phyloP scores from a whole-genome alignment of 2,888 invertebrate genomes.

The Bursaphelenchus okinawaensis region DNA sequence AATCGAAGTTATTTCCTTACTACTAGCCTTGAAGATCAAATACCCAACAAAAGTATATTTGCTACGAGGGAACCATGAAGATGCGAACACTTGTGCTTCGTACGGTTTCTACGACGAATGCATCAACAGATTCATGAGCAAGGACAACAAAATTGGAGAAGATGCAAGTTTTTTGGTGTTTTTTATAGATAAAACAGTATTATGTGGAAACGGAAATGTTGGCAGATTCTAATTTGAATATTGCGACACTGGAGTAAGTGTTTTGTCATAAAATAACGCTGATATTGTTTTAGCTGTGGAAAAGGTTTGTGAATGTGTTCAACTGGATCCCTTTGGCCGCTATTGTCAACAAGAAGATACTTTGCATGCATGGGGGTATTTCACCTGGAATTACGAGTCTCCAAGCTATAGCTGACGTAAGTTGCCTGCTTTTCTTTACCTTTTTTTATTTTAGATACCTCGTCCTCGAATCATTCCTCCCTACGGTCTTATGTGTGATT shows the following conservation, averaged over 20 bases:
- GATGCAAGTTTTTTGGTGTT: conserved; percentile 11
- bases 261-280: not conserved
- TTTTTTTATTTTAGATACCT: conserved; percentile 22
- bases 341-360: conserved; percentile 27
- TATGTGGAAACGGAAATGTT: not conserved
- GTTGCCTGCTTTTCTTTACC: not conserved
- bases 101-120: conserved; percentile 53
- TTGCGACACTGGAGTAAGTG: not conserved
- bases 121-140: conserved; percentile 10
- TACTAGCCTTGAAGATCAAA: conserved; percentile 31
- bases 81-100: conserved; percentile 42
- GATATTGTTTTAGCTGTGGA: conserved; percentile 32
- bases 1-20: conserved; percentile 23
- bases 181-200: not conserved
- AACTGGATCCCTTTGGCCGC: conserved; percentile 45
- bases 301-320: conserved; percentile 40
- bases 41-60: conserved; percentile 38
- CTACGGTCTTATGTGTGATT: conserved; percentile 41
- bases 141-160: conserved; percentile 17
- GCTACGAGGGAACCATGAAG: conserved; percentile 51
- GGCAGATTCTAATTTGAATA: not conserved
- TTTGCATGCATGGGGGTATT: conserved; percentile 51
- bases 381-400: conserved; percentile 36
- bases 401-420: conserved; percentile 30
- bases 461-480: conserved; percentile 41